A percentile compares a stretch with the other conserved stretches of the same genome.
Evolutionary conservation across 1,140 invertebrate species (phyloP).

Genomic region (Mizuhopecten yessoensis): DNA sequence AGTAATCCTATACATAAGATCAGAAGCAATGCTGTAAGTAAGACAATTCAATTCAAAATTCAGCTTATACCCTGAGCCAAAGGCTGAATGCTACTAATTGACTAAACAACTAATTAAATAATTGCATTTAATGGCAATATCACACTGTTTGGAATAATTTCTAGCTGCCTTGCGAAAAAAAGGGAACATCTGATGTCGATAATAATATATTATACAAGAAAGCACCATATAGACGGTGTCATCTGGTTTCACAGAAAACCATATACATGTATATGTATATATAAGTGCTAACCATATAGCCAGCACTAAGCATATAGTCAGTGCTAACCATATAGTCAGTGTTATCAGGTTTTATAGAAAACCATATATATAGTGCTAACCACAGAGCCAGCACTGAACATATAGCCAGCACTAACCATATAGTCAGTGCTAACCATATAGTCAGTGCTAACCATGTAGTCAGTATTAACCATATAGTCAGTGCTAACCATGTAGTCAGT

Average conservation of each 20-base stretch:
- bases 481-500: too few species aligned
- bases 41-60: not conserved
- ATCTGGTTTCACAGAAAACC: not conserved
- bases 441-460: too few species aligned
- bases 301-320: too few species aligned
- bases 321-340: too few species aligned
- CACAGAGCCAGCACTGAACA: too few species aligned
- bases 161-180: constrained; percentile 12
- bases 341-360: too few species aligned
- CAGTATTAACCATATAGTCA: too few species aligned
- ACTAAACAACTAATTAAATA: not conserved
- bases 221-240: not conserved
- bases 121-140: not conserved
- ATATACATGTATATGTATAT: not conserved
- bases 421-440: too few species aligned
- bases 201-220: not conserved
- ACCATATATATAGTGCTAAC: too few species aligned
- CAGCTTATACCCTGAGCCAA: not conserved
- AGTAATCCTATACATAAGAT: not conserved
- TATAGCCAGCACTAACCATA: too few species aligned
- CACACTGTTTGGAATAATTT: not conserved
- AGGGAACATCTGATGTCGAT: not conserved
- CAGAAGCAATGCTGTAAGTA: not conserved
- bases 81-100: too few species aligned
- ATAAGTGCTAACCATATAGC: not conserved